Conservation (phyloP, 2,113 vertebrate genomes). For the rat (Rattus norvegicus) region DNA sequence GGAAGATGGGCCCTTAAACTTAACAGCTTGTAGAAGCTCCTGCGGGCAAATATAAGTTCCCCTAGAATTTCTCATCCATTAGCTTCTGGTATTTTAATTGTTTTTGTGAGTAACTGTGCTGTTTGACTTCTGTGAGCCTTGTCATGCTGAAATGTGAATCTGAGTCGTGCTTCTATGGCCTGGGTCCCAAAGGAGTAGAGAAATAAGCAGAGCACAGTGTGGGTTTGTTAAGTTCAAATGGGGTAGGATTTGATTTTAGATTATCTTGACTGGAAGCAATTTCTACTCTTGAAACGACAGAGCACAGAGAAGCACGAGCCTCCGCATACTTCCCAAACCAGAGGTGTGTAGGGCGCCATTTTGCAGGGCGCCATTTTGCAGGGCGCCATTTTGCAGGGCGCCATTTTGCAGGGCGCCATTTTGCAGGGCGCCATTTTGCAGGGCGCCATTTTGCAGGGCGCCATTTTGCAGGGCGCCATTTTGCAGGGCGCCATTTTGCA, state of each 20-base stretch:
- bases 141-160: not conserved
- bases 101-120: not conserved
- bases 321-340: not conserved
- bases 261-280: conserved; percentile 1
- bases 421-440: too few species aligned
- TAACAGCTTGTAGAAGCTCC: not conserved
- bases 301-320: not conserved
- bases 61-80: not conserved
- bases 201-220: not conserved
- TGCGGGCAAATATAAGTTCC: not conserved
- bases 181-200: not conserved
- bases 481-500: too few species aligned
- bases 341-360: not conserved
- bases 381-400: too few species aligned
- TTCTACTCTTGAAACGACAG: not conserved
- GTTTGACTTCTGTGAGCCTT: not conserved
- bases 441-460: too few species aligned
- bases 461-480: too few species aligned
- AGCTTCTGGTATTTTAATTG: conserved; percentile 6
- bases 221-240: conserved; percentile 1
- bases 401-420: too few species aligned
- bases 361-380: too few species aligned
- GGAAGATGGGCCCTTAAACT: not conserved
- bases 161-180: not conserved
- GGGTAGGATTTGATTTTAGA: conserved; percentile 6